Conservation (phyloP, 1,140 invertebrate genomes). For the Frieseomelitta varia region DNA sequence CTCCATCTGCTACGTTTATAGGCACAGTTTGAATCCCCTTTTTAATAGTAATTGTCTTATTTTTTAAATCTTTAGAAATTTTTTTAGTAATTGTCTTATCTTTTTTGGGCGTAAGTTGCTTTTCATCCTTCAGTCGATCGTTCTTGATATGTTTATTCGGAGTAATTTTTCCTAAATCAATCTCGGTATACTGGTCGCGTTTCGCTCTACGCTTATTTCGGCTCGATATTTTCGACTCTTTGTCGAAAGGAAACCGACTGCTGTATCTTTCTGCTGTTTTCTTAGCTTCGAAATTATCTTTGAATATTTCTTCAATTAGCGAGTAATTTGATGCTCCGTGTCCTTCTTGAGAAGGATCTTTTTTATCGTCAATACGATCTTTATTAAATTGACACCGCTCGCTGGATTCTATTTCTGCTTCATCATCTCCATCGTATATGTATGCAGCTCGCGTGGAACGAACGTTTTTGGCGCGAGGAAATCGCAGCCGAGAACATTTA, state of each 20-base stretch:
- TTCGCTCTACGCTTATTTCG: neutral
- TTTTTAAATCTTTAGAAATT: no score
- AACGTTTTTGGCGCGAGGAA: neutral
- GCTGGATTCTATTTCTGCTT: slow-evolving; percentile 22
- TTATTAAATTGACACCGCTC: neutral
- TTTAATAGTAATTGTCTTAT: no score
- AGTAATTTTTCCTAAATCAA: neutral
- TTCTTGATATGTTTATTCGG: neutral
- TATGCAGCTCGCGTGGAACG: neutral
- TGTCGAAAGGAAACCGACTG: no score
- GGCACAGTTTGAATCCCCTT: neutral
- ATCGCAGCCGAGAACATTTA: neutral
- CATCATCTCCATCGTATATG: slow-evolving; percentile 37
- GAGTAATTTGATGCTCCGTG: neutral
- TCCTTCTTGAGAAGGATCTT: neutral
- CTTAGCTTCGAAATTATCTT: neutral
- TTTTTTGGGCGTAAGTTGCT: neutral
- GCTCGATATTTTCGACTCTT: neutral
- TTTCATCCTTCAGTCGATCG: neutral
- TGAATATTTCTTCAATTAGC: neutral
- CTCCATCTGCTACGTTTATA: neutral
- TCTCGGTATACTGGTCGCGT: neutral
- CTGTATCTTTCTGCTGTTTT: neutral
- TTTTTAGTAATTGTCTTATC: no score
- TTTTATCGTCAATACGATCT: neutral